Evolutionary conservation across 2,888 invertebrate genomes (phyloP).

Genomic region (Heliconius ismenius): DNA sequence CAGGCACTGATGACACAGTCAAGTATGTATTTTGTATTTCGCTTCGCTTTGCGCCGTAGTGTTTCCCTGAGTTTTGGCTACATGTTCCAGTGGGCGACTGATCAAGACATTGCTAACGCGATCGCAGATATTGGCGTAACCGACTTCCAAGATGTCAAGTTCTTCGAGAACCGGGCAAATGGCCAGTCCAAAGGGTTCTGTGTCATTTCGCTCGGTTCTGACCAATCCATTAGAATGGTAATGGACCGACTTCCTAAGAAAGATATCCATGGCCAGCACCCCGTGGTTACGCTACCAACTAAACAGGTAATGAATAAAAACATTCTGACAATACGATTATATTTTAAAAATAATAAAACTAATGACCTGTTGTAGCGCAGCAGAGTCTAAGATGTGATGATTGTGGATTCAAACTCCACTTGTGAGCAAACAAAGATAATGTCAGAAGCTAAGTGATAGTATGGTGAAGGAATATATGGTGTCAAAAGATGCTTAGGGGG

Average conservation of each 20-base stretch:
- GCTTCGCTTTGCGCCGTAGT: slow-evolving; percentile 48
- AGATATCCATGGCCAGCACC: slow-evolving; percentile 97
- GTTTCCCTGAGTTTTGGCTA: slow-evolving; percentile 64
- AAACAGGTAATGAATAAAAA: slow-evolving; percentile 85
- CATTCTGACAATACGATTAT: background rate
- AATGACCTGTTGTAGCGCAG: too few relatives aligned
- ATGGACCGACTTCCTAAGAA: slow-evolving; percentile 97
- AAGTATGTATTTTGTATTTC: slow-evolving; percentile 49
- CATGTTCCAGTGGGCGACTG: slow-evolving; percentile 95
- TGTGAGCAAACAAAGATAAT: too few relatives aligned
- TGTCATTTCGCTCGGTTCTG: slow-evolving; percentile 96
- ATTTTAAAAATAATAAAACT: too few relatives aligned
- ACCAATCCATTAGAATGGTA: slow-evolving; percentile 92
- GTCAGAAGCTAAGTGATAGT: too few relatives aligned
- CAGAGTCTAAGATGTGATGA: too few relatives aligned
- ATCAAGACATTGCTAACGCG: slow-evolving; percentile 96
- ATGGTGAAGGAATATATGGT: too few relatives aligned
- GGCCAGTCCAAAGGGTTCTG: slow-evolving; percentile 99
- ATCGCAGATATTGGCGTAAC: slow-evolving; percentile 92
- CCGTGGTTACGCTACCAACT: slow-evolving; percentile 96
- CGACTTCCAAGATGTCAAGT: slow-evolving; percentile 98
- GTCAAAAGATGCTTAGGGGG: too few relatives aligned
- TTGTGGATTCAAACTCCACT: too few relatives aligned
- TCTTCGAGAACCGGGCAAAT: slow-evolving; percentile 99
- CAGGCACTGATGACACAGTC: slow-evolving; percentile 41